A percentile compares a stretch with the other conserved stretches of the same genome.
These are phyloP conservation scores for Zoanthus sansibaricus DNA, from an alignment of 92 coral and sea anemone genomes.

Conservation along the genomic window DNA sequence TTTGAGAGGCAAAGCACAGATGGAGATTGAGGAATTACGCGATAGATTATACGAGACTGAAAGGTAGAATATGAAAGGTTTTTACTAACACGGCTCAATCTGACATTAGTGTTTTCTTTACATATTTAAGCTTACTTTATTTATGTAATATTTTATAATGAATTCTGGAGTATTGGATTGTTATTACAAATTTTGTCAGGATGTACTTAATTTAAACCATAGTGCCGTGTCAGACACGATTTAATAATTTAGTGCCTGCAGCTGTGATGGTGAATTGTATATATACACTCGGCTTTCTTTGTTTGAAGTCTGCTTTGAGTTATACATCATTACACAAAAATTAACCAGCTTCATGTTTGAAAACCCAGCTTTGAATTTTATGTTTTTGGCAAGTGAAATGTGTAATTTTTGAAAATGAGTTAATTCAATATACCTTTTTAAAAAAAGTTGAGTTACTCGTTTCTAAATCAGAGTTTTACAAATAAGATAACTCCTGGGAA, in stretches of 20 bases:
- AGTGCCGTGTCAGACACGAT: neutral
- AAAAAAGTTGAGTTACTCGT: too few relatives aligned
- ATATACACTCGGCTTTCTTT: too few relatives aligned
- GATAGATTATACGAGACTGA: constrained; percentile 92
- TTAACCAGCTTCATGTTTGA: too few relatives aligned
- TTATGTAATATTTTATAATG: neutral
- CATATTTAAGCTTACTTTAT: neutral
- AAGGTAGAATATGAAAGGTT: constrained; percentile 60
- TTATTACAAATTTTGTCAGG: neutral
- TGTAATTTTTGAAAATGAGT: too few relatives aligned
- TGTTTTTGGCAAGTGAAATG: too few relatives aligned
- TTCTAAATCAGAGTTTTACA: too few relatives aligned
- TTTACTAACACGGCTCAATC: neutral
- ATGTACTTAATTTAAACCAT: neutral
- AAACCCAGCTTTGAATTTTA: too few relatives aligned
- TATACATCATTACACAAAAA: too few relatives aligned
- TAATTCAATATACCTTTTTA: too few relatives aligned
- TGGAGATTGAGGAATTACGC: constrained; percentile 89
- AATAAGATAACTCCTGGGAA: too few relatives aligned
- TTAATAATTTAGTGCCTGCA: neutral
- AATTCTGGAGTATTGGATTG: neutral
- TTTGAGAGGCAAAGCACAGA: constrained; percentile 93
- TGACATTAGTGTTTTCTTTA: neutral
- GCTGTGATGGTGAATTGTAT: neutral
- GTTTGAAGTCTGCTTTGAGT: too few relatives aligned